Base-by-base conservation (phyloP, 2,113 vertebrate genomes). In the Upupa epops region DNA sequence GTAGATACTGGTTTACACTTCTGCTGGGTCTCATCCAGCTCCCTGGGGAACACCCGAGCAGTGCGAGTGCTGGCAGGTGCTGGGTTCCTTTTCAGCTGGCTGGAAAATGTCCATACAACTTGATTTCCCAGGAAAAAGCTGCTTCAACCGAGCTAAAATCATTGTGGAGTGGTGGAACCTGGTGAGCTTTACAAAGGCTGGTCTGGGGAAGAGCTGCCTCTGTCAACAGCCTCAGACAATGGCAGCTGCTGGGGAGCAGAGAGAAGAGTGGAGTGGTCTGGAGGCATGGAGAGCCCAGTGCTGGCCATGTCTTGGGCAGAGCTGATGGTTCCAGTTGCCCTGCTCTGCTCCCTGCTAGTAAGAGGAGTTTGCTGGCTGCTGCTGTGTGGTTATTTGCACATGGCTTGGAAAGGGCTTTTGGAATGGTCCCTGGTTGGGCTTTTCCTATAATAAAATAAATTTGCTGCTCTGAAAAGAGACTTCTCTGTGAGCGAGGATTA, bases 391-490 rank as follows among this genome's bases (percentile, higher is more conserved):
- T 92, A 63, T 92, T 93, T 83, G 81, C 82, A 81, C 74, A 21
- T 56, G 71, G 61, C 75, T 87, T 75, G 69, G 76, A 60, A 76
- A 89, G 36, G 58, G 68, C 61, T 94, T 93, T 83, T 6, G 8
- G 42, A 21, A 3, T 6, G 11, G 32, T 82, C 65, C 65, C 56
- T 73, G 54, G 58, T 52, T 81, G 63, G 34, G 26, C 49, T 71
- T 96, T 22, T 64, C 58, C 71, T 90, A 22, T 75, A 87, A 89
- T 65, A 69, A 85, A 88, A 92, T 81, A 61, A 80, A 73, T 71
- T 40, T 69, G n/a, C 56, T 74, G 2, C 64, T 81, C 21, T 52
- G 77, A 22, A 42, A 82, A 42, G 75, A 69, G 49, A 17, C 2
- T 5, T n/a, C 58, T 56, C 66, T 28, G 46, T 1, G 2, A 84